These are phyloP conservation scores for Blomia tropicalis DNA, from an alignment of 2,888 invertebrate species.

Conservation along the genomic window DNA sequence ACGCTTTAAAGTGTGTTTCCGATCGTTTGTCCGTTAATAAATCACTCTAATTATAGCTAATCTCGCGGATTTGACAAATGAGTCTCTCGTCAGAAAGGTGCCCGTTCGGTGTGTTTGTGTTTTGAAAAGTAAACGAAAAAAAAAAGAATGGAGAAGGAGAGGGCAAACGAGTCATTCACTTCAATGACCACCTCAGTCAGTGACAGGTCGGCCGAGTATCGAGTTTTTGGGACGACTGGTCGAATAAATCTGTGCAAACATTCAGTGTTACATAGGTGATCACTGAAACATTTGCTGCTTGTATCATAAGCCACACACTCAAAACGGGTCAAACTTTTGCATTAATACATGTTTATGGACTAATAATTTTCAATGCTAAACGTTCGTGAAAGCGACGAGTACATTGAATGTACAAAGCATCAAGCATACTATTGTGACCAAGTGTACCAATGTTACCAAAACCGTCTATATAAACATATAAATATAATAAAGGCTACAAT, in stretches of 20 bases:
- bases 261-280: too few relatives aligned
- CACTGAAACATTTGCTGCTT: too few relatives aligned
- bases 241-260: not conserved
- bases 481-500: too few relatives aligned
- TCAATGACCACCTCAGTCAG: not conserved
- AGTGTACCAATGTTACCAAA: too few relatives aligned
- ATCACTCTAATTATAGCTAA: slow-evolving; percentile 12
- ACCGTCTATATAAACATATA: too few relatives aligned
- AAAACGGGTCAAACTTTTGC: not conserved
- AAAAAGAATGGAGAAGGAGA: not conserved
- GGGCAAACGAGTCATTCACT: slow-evolving; percentile 5
- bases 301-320: too few relatives aligned
- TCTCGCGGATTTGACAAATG: slow-evolving; percentile 1
- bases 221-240: not conserved
- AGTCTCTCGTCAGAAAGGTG: not conserved
- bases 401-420: too few relatives aligned
- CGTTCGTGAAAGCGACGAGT: too few relatives aligned
- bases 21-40: slow-evolving; percentile 2
- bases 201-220: not conserved
- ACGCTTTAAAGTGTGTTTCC: not conserved
- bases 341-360: slow-evolving; percentile 11
- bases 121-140: too few relatives aligned
- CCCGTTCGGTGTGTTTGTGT: too few relatives aligned
- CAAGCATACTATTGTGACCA: too few relatives aligned
- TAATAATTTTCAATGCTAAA: slow-evolving; percentile 14